Conservation (phyloP, 1,140 invertebrate species). For the Macrobrachium rosenbergii region DNA sequence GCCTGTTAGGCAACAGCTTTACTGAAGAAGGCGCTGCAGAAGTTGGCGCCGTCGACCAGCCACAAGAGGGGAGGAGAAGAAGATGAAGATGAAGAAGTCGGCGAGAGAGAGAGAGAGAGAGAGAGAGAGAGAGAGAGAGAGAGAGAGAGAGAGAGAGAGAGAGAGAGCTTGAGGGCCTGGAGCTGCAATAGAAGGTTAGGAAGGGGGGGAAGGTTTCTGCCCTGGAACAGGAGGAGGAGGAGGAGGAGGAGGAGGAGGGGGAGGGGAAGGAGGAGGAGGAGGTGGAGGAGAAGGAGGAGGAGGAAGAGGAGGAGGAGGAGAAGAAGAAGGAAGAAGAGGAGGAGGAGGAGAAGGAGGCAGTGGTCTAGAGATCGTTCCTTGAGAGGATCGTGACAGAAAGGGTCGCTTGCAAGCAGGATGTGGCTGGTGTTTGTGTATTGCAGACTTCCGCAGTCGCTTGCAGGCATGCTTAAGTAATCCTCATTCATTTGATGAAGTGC, state of each 20-base stretch:
- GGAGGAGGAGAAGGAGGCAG: background rate
- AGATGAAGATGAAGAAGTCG: conserved; percentile 3
- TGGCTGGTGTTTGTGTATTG: too few relatives aligned
- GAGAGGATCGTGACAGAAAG: background rate
- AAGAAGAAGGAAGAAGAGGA: background rate
- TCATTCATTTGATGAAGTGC: too few relatives aligned
- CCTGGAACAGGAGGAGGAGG: background rate
- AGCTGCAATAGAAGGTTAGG: background rate
- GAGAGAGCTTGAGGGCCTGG: background rate
- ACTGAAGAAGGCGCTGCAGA: background rate
- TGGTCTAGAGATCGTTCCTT: background rate
- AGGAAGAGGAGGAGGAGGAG: background rate
- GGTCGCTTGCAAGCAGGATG: background rate
- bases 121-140: background rate
- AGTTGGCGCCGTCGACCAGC: background rate
- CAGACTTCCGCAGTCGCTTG: too few relatives aligned
- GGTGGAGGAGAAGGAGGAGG: background rate
- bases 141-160: background rate
- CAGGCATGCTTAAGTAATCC: too few relatives aligned
- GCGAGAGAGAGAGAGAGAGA: background rate
- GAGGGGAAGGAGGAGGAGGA: background rate
- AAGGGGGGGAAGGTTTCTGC: background rate
- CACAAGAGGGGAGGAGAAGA: background rate
- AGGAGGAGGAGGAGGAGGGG: background rate
- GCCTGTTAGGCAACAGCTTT: background rate